Conservation (phyloP, 2,888 invertebrate genomes). For the Electrophaes corylata region DNA sequence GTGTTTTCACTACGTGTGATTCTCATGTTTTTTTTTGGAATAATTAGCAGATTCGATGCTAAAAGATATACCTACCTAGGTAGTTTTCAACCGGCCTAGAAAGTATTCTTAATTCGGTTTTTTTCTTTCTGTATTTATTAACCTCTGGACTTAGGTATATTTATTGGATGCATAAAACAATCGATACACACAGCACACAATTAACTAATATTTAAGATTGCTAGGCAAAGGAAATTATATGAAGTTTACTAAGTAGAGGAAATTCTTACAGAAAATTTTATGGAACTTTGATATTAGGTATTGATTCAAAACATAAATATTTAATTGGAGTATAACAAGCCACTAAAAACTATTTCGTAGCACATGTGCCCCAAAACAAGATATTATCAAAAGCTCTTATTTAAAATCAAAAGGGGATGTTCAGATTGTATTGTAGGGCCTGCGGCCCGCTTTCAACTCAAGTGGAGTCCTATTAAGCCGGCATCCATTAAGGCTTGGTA, state of each 20-base stretch:
- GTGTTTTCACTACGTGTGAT: conserved; percentile 21
- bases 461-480: conserved; percentile 60
- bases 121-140: too few relatives aligned
- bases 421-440: conserved; percentile 56
- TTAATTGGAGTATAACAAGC: conserved; percentile 16
- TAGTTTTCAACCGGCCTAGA: too few relatives aligned
- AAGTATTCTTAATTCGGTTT: too few relatives aligned
- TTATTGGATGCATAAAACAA: not conserved
- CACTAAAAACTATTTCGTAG: conserved; percentile 27
- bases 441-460: conserved; percentile 59
- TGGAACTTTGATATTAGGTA: too few relatives aligned
- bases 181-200: conserved; percentile 11
- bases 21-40: conserved; percentile 11
- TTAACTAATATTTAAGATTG: not conserved
- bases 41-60: conserved; percentile 23
- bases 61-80: conserved; percentile 7
- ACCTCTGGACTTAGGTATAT: too few relatives aligned
- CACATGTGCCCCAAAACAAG: conserved; percentile 34
- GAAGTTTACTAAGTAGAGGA: too few relatives aligned
- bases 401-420: conserved; percentile 44
- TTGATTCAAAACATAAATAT: not conserved
- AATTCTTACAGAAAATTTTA: too few relatives aligned
- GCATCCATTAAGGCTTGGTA: too few relatives aligned
- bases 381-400: conserved; percentile 37
- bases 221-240: not conserved